phyloP scores from a whole-genome alignment of 2,888 invertebrate genomes.

The Acleris literana region DNA sequence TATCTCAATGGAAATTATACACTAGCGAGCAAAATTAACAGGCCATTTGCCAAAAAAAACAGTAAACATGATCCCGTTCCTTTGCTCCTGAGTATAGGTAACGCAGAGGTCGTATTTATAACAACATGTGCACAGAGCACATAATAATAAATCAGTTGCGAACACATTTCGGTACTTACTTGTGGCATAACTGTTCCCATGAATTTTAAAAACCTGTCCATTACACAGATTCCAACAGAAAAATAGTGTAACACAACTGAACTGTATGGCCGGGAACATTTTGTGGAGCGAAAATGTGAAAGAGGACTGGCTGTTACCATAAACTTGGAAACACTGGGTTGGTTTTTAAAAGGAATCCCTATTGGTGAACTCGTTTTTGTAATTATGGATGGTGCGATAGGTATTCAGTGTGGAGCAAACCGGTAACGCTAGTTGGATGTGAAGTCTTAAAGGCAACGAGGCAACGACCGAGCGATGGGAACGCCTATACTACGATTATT shows the following conservation, averaged over 20 bases:
- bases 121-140: neutral
- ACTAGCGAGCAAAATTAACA: too few species aligned
- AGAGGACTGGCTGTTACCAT: constrained; percentile 42
- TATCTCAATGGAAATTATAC: neutral
- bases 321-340: constrained; percentile 41
- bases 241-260: constrained; percentile 41
- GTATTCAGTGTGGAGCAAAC: neutral
- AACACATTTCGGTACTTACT: constrained; percentile 20
- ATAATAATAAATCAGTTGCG: neutral
- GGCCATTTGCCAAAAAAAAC: too few species aligned
- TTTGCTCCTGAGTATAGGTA: too few species aligned
- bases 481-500: too few species aligned
- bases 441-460: too few species aligned
- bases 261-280: constrained; percentile 46
- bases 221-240: constrained; percentile 40
- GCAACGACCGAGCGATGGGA: too few species aligned
- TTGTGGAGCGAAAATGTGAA: constrained; percentile 42
- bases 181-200: constrained; percentile 9
- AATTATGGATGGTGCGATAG: too few species aligned
- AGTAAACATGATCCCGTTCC: too few species aligned
- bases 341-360: constrained; percentile 33
- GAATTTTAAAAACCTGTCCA: constrained; percentile 41
- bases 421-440: neutral
- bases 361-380: neutral
- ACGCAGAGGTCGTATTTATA: too few species aligned